Percentiles rank a stretch among this genome's conserved stretches.
Evolutionary conservation across 2,113 vertebrate species (phyloP).

Genomic region (Suricata suricatta): DNA sequence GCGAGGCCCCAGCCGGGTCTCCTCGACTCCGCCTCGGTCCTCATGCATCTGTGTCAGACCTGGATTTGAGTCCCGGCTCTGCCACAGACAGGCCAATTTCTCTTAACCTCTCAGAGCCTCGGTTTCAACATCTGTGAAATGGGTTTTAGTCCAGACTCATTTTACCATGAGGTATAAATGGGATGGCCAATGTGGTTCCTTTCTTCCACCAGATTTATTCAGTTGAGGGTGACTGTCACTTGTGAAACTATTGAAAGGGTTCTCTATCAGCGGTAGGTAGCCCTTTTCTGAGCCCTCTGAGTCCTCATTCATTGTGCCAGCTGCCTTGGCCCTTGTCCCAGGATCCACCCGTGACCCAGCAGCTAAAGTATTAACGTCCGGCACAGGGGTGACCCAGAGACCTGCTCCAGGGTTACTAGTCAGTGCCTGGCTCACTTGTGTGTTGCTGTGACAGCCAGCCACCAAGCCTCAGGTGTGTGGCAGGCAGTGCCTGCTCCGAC

Average conservation of each 20-base stretch:
- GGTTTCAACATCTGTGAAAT: neutral
- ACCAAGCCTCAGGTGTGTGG: fast-evolving
- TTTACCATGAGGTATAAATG: fast-evolving
- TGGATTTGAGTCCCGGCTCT: neutral
- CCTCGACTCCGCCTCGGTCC: fast-evolving
- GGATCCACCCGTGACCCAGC: neutral
- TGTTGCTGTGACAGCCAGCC: fast-evolving
- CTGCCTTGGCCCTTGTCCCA: neutral
- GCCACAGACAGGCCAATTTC: fast-evolving
- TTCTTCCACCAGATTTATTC: neutral
- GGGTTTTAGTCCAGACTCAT: neutral
- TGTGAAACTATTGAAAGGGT: too few species aligned
- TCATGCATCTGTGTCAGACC: neutral
- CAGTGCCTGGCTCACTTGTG: too few species aligned
- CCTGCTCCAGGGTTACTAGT: fast-evolving
- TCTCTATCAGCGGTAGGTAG: neutral
- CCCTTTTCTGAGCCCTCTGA: neutral
- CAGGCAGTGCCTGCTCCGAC: fast-evolving
- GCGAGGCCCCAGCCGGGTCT: fast-evolving
- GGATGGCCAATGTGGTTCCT: neutral
- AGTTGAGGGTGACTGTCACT: neutral
- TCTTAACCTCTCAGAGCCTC: neutral
- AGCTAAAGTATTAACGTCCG: neutral
- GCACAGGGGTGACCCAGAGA: neutral
- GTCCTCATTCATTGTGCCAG: fast-evolving